phyloP scores from a whole-genome alignment of 2,888 invertebrate species.

The Dorcus parallelipipedus region DNA sequence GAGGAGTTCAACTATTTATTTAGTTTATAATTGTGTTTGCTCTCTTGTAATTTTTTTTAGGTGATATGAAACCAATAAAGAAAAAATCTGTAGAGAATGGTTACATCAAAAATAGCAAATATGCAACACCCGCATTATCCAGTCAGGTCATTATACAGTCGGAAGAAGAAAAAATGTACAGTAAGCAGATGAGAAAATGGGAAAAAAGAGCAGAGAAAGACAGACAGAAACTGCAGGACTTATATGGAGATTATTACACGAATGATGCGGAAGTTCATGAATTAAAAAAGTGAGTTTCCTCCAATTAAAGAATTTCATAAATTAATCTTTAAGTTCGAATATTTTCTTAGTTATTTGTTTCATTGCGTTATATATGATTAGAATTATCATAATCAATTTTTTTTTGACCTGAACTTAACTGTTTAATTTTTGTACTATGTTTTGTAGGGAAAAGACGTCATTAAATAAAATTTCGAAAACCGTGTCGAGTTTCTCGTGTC shows the following conservation, averaged over 20 bases:
- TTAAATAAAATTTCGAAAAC: conserved; percentile 17
- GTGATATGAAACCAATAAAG: neutral
- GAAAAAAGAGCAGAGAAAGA: conserved; percentile 69
- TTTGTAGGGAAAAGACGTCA: conserved; percentile 5
- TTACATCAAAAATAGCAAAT: conserved; percentile 3
- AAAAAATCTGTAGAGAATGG: conserved; percentile 9
- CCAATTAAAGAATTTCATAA: neutral
- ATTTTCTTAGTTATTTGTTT: too few relatives aligned
- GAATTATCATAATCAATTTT: neutral
- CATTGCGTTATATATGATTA: too few relatives aligned
- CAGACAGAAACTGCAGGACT: conserved; percentile 1
- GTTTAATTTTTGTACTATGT: neutral
- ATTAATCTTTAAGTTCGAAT: neutral
- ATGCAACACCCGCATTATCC: conserved; percentile 60
- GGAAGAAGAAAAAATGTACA: conserved; percentile 73
- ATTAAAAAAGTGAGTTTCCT: neutral
- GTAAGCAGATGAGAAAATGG: conserved; percentile 76
- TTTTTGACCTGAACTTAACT: neutral
- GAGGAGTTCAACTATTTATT: neutral
- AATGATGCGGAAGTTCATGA: too few relatives aligned
- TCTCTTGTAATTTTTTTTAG: neutral
- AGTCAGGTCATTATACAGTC: conserved; percentile 83
- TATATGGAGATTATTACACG: too few relatives aligned
- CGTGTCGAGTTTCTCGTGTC: conserved; percentile 16
- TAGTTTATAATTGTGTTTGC: neutral